Base-by-base conservation (phyloP, 2,113 vertebrate species). In the Oceanites oceanicus region DNA sequence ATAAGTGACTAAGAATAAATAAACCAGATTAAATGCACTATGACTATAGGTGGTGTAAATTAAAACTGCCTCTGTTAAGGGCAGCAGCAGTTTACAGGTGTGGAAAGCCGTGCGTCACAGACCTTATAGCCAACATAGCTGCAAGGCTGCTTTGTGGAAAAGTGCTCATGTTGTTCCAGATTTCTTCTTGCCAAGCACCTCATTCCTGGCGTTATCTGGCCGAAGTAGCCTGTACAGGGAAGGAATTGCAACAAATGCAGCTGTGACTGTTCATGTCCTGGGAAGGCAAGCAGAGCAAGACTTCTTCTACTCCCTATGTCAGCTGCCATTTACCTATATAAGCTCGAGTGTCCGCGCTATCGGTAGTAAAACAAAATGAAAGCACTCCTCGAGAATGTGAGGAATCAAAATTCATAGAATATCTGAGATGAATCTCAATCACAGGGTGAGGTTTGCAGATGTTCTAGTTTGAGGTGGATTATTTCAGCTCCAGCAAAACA, bases 101-200 rank as follows among this genome's bases (percentile, higher is more conserved):
- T 13, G 26, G 23, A 77, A 88, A 78, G 47, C 2, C 0, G 1
- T 7, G 8, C 5, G 47, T 18, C 44, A 47, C 52, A 86, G 75
- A 84, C 13, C 9, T 25, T n/a, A 19, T 0, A 49, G 25, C 7
- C 15, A 38, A 34, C 1, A 6, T 0, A 63, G 13, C 10, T 58
- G 44, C 10, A 36, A 74, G 8, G 18, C 36, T 47, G 22, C 9
- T 58, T 22, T 52, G 18, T 36, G 10, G 59, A 56, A 50, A 71
- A 71, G 21, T 25, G 27, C 10, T 83, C 1, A 0, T 3, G 0
- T 27, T 56, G 12, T 19, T 73, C 50, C 1, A 1, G 9, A 21
- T 23, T 75, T 56, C 38, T 70, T 36, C 55, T 59, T 82, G 63
- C 30, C 23, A 30, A 58, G 13, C 4, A 45, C 9, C 13, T 52